Evolutionary conservation across 2,888 invertebrate genomes (phyloP), one percentile per base, ranked within the genome.

Genomic region (Luperina testacea): DNA sequence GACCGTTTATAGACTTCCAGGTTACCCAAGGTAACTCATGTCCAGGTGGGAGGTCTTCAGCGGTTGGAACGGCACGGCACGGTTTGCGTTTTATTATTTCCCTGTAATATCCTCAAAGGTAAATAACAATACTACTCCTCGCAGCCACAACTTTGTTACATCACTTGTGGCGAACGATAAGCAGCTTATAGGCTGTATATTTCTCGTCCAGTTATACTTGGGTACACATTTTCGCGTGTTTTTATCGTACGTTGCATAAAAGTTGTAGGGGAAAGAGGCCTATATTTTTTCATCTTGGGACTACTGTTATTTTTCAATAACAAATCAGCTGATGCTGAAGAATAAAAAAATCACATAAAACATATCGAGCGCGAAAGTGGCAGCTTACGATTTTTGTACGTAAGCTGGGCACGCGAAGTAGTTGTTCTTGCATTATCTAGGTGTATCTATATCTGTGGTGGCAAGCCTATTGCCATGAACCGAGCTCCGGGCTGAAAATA

Each of bases 161-260:
- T 80, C 64, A 72, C 69, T 81, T 81, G 81, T 80, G 79, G 57
- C 15, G 71, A 59, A 59, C 70, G 84, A 78, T 87, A 87, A 87
- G 88, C 76, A 64, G 87, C 87, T 87, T 87, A 87, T 24, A 78
- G 75, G 74, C 71, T 73, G 42, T 83, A 79, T 81, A 81, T 86
- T 80, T 75, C 69, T 63, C 72, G 59, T 63, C 51, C 71, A 45
- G 24, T 57, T 51, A 45, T 87, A 78, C 74, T 82, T 77, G 57
- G 38, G 59, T 77, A 76, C 53, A 79, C 9, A 45, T 68, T 61
- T 71, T 59, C 11, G 11, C 8, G 24, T 15, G 8, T 38, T 53
- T n/a, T 45, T 70, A 65, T 82, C 15, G 27, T n/a, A 48, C n/a
- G 11, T 57, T 71, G 61, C 38, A 68, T 67, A 24, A 70, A 51